These are phyloP conservation scores for Chaetodon trifasciatus DNA, from an alignment of 2,797 vertebrate species.

Conservation along the genomic window DNA sequence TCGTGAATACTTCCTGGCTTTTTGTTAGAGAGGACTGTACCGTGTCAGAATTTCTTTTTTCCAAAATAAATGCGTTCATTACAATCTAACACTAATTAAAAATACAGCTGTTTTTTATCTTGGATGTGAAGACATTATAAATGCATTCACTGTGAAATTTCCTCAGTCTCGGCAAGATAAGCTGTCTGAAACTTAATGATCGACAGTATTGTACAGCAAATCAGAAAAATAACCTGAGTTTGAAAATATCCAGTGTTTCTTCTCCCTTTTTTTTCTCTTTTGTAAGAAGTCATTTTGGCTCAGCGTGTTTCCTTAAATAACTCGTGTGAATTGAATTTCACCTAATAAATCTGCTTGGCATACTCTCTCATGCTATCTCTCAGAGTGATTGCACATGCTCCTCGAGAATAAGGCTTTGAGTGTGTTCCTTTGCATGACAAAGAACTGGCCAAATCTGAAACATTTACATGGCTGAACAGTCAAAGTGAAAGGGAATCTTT, in stretches of 20 bases:
- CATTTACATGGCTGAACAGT: constrained; percentile 78
- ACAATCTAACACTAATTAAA: constrained; percentile 46
- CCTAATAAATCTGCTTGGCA: constrained; percentile 74
- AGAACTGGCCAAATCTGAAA: constrained; percentile 77
- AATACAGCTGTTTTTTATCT: constrained; percentile 17
- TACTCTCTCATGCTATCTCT: constrained; percentile 44
- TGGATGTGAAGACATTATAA: constrained; percentile 37
- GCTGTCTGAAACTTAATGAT: constrained; percentile 27
- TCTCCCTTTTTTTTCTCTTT: constrained; percentile 28
- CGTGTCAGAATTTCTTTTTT: constrained; percentile 10
- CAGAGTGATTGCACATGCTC: constrained; percentile 64
- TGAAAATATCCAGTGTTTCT: constrained; percentile 26
- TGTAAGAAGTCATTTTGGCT: constrained; percentile 43
- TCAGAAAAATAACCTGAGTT: constrained; percentile 22
- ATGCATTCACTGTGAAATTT: constrained; percentile 45
- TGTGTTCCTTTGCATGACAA: constrained; percentile 71
- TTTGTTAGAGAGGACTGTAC: constrained; percentile 9
- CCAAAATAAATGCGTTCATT: constrained; percentile 34
- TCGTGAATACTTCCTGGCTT: constrained; percentile 42
- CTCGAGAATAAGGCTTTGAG: constrained; percentile 69
- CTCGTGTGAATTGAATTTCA: constrained; percentile 69
- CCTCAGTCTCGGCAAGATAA: constrained; percentile 38
- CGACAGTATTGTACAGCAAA: constrained; percentile 6
- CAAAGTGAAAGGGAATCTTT: constrained; percentile 74
- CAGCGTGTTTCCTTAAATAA: constrained; percentile 64